Conservation (phyloP, 2,113 vertebrate genomes). For the Notiomystis cincta region DNA sequence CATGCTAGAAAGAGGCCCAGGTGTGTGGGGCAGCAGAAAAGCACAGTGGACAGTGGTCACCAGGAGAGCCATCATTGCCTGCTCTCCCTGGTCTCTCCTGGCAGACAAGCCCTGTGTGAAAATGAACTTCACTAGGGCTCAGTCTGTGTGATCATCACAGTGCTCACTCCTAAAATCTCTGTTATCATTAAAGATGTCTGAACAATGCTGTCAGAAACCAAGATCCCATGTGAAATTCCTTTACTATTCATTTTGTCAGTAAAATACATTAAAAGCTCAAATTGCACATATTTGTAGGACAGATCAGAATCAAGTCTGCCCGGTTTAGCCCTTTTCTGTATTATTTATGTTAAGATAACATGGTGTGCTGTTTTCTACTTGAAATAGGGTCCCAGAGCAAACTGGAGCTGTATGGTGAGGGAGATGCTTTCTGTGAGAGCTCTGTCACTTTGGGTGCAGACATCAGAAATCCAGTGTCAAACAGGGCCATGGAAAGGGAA, state of each 20-base stretch:
- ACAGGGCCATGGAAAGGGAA: background rate
- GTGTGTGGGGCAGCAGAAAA: background rate
- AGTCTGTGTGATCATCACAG: fast-evolving
- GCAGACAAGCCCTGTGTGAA: background rate
- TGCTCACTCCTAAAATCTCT: background rate
- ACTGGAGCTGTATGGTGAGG: background rate
- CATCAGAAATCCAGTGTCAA: background rate
- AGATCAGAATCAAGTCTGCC: background rate
- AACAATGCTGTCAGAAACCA: background rate
- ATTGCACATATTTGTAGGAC: background rate
- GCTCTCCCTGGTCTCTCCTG: background rate
- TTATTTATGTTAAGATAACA: background rate
- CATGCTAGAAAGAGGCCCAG: background rate
- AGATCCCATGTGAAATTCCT: background rate
- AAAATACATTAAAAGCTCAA: background rate
- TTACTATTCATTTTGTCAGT: background rate
- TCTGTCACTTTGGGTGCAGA: background rate
- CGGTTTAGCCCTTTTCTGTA: background rate
- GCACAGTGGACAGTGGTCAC: fast-evolving
- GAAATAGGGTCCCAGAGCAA: background rate
- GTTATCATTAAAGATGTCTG: background rate
- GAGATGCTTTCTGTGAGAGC: background rate
- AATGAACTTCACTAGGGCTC: background rate
- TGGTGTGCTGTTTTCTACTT: background rate
- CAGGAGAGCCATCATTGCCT: background rate